phyloP scores from a whole-genome alignment of 2,888 invertebrate genomes.

The Ellobium chinense region DNA sequence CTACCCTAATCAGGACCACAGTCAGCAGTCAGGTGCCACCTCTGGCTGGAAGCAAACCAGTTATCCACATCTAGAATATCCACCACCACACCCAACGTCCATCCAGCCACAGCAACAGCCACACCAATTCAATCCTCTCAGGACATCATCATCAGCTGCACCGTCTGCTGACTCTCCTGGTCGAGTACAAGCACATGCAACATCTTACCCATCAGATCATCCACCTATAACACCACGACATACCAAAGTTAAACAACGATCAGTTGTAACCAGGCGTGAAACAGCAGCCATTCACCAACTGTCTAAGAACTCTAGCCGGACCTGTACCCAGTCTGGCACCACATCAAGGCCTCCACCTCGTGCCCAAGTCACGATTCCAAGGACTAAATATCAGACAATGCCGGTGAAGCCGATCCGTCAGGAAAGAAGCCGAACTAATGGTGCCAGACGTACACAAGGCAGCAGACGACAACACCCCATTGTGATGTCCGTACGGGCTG shows the following conservation, averaged over 20 bases:
- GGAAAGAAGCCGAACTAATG: no score
- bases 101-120: not conserved
- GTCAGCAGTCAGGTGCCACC: no score
- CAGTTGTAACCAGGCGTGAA: not conserved
- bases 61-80: not conserved
- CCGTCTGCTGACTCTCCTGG: not conserved
- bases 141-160: not conserved
- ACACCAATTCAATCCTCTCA: not conserved
- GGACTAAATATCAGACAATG: not conserved
- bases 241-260: not conserved
- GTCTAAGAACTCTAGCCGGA: no score
- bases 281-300: no score
- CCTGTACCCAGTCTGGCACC: no score
- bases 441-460: no score
- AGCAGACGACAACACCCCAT: no score
- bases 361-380: no score
- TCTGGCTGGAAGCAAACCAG: no score
- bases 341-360: no score
- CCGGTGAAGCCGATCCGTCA: not conserved
- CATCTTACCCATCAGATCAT: not conserved
- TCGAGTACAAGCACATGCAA: not conserved
- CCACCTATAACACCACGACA: not conserved
- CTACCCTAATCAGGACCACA: not conserved
- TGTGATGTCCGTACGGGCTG: no score
- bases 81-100: not conserved